Conservation (phyloP, 2,113 vertebrate species). For the Lepisosteus oculatus region DNA sequence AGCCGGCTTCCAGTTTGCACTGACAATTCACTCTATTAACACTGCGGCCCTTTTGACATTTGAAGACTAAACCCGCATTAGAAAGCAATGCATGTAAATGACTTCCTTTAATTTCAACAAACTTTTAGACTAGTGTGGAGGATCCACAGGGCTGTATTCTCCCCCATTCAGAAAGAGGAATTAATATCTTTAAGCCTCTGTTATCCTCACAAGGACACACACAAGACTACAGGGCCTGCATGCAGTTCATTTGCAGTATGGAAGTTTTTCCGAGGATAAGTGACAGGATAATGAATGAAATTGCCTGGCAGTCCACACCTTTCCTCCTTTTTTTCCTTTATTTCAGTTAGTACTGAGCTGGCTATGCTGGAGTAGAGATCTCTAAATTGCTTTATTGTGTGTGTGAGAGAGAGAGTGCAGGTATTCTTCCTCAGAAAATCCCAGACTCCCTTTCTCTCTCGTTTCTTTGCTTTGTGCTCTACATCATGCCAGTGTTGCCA, state of each 20-base stretch:
- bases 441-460: neutral
- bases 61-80: neutral
- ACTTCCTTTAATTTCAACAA: too few relatives aligned
- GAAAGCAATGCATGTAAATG: too few relatives aligned
- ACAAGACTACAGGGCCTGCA: too few relatives aligned
- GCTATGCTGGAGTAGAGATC: neutral
- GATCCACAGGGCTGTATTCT: too few relatives aligned
- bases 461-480: neutral
- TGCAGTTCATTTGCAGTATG: neutral
- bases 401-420: neutral
- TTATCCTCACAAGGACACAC: too few relatives aligned
- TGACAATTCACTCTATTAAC: neutral
- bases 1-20: neutral
- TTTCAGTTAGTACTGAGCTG: too few relatives aligned
- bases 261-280: neutral
- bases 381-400: conserved; percentile 2
- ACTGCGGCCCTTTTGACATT: neutral
- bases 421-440: neutral
- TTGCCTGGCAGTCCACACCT: too few relatives aligned
- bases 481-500: neutral
- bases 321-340: too few relatives aligned
- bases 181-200: too few relatives aligned
- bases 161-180: too few relatives aligned
- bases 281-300: neutral
- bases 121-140: too few relatives aligned